Evolutionary conservation across 2,888 invertebrate genomes (phyloP), one percentile per base, ranked within the genome.

Genomic region (Xanthorhoe spadicearia): DNA sequence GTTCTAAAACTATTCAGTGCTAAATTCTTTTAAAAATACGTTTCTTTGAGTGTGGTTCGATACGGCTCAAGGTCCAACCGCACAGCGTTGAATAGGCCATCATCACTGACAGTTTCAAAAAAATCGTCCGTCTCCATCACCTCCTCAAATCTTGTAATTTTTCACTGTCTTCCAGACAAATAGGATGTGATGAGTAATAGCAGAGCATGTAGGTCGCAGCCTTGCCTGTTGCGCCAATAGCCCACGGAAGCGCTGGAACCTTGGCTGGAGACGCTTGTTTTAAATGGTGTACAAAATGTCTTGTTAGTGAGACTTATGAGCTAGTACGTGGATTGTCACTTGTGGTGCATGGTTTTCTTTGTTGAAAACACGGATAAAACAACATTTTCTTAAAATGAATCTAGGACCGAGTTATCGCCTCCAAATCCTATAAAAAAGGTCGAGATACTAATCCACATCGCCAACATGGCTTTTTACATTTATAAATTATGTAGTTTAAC

Each of bases 181-280:
- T 62, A 62, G 55, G 51, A 56, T 56, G 43, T 17, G 57, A 63
- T 63, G 63, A 63, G 63, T 63, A 63, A 62, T 49, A 54, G n/a
- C 52, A 55, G 17, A 15, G 3, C 18, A 15, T 55, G 18, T 50
- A 62, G 56, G 57, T 57, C 52, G 19, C n/a, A 56, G 51, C 63
- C 63, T 63, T 23, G 63, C 19, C 6, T 35, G 19, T 15, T 43
- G 57, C 57, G 63, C 63, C 63, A 63, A 57, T 57, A 63, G 48
- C 57, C 52, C 51, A 15, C 57, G 63, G 63, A 63, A 63, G 38
- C 52, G 1, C 38, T 13, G 38, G 38, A 13, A 57, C 62, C 62
- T 63, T 63, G 62, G 51, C 62, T 63, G 62, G 56, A 63, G 32
- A 32, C 52, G 19, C 32, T 19, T 49, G 28, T 18, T 61, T 54